Evolutionary conservation across 2,888 invertebrate species (phyloP), one percentile per base, ranked within the genome.

Genomic region (Amitus sp.): DNA sequence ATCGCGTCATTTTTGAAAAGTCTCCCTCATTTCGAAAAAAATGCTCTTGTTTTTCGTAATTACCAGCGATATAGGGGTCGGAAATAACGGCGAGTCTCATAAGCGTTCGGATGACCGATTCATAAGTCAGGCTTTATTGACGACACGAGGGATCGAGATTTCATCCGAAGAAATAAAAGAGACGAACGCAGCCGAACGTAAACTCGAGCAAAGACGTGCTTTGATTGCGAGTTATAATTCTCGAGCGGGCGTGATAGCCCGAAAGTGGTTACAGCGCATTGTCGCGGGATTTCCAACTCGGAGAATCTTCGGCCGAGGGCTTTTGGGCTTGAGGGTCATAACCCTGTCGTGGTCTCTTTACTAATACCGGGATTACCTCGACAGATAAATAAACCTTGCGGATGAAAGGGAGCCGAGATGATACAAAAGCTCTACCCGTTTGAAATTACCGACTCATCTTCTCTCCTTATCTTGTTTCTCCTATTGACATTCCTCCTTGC

Each of bases 361-460:
- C 59, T 65, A 62, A 65, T 65, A 60, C 62, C 52, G 23, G 65
- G 62, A 65, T 65, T 62, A 66, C 66, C 48, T 54, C 49, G 52
- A 60, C 60, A 57, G 58, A 66, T 63, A 66, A 62, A 63, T 66
- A 59, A 63, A 61, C 60, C 58, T 45, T n/a, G 42, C 51, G 58
- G 58, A 47, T 59, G 60, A 56, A 64, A 60, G 60, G 60, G 52
- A 56, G 45, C 33, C 52, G 52, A 52, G 63, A 63, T 59, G 63
- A 64, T 55, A 55, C 55, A 59, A 47, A 37, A 33, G 39, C 33
- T 23, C 52, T 47, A n/a, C n/a, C 59, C 56, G 56, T 47, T 53
- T 42, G 60, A 60, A 64, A 60, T 64, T 53, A 60, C 60, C 52
- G 52, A 48, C 47, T 51, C 47, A 58, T 56, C 64, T 56, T 37